These are phyloP conservation scores for Carduelis carduelis DNA, from an alignment of 2,797 vertebrate species.

Conservation along the genomic window DNA sequence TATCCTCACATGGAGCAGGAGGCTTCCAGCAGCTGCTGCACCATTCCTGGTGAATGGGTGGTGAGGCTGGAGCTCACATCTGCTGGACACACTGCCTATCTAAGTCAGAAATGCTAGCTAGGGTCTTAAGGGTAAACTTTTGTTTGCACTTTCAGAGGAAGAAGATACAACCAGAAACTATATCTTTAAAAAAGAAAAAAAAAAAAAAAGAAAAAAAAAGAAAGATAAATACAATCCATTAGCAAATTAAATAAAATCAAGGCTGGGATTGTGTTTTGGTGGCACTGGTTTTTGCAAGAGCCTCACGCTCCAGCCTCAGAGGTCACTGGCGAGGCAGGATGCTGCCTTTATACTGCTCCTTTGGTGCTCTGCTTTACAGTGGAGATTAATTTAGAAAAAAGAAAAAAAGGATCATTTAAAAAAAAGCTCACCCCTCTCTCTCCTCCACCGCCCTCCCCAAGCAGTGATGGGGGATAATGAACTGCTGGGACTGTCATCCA, in stretches of 20 bases:
- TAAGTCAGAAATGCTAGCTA: not conserved
- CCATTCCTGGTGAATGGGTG: not conserved
- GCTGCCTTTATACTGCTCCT: not conserved
- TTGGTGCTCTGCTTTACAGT: slow-evolving; percentile 41
- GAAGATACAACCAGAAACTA: not conserved
- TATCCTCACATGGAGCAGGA: not conserved
- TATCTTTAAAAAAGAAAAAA: not conserved
- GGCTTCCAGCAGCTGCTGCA: not conserved
- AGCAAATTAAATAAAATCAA: not conserved
- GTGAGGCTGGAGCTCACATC: not conserved
- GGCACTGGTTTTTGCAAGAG: not conserved
- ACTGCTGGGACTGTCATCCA: slow-evolving; percentile 68
- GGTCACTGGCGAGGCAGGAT: not conserved
- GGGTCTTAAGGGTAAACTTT: not conserved
- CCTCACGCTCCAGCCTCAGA: not conserved
- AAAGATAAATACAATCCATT: not conserved
- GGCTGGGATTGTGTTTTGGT: not conserved
- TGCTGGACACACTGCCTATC: not conserved
- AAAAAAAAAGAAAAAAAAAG: not conserved
- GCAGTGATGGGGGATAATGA: slow-evolving; percentile 59
- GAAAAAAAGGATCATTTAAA: slow-evolving; percentile 3
- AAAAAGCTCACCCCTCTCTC: slow-evolving; percentile 9
- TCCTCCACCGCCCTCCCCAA: not conserved
- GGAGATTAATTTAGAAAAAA: slow-evolving; percentile 50
- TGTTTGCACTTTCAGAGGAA: not conserved